Evolutionary conservation across 1,140 invertebrate genomes (phyloP), one percentile per base, ranked within the genome.

Genomic region (Brachionus sp.): DNA sequence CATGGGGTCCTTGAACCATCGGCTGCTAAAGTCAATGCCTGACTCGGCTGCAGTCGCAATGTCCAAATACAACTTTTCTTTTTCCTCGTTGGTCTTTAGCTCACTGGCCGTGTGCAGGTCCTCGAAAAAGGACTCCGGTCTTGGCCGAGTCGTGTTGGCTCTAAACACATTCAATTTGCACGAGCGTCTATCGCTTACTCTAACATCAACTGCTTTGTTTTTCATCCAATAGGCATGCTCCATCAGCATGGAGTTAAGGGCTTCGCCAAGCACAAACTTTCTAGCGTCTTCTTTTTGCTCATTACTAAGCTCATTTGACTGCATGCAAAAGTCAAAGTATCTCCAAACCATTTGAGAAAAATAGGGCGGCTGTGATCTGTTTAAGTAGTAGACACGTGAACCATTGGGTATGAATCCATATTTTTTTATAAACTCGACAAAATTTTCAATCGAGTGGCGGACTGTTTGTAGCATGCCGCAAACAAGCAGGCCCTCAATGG

Each of bases 11-110:
- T 35, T 57, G 33, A 95, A 96, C 95, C 95, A 97, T 66, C 95
- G 90, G 5, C 93, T 94, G 12, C 94, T 95, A 88, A 96, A 98
- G 87, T 98, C 95, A 95, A 95, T 97, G 2, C 95, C 95, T 0
- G 94, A 95, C 87, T 98, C 95, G 0, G 94, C 95, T 0, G 93
- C 95, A 0, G 95, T 92, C 86, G 95, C 95, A 2, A 96, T 86
- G 87, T 96, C 92, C 0, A 92, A 91, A 86, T 94, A 96, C 84
- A 93, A 91, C 62, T 91, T 90, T 84, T 94, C 91, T 86, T 84
- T 85, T 19, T 85, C 84, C 7, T 57, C 83, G 77, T 16, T 25
- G 57, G 66, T 73, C 33, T 35, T 57, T 6, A n/a, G 9, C 37
- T 78, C 33, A 10, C 37, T 70, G 37, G 66, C 66, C 16, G 66